Percentiles rank a stretch among this genome's conserved stretches.
Evolutionary conservation across 2,113 vertebrate species (phyloP).

Genomic region (Balaeniceps rex): DNA sequence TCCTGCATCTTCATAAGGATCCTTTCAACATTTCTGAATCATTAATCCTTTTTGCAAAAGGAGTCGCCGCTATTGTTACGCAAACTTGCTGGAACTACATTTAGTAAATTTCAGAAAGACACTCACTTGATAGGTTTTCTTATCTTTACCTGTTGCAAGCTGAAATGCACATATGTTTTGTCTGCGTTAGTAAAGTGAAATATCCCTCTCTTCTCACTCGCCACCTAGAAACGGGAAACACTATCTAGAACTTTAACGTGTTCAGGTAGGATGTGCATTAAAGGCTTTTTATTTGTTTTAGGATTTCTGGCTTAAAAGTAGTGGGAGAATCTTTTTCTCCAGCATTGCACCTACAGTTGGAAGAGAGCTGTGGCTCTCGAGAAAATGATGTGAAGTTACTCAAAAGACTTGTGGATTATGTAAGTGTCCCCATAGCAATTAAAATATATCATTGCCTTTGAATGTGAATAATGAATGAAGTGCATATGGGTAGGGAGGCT

Average conservation of each 20-base stretch:
- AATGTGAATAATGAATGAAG: neutral
- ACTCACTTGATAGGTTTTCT: neutral
- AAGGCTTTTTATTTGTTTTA: conserved; percentile 56
- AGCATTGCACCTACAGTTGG: conserved; percentile 88
- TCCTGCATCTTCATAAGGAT: neutral
- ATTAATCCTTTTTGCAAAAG: neutral
- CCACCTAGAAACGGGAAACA: neutral
- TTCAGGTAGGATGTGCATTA: neutral
- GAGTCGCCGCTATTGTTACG: neutral
- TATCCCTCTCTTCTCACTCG: neutral
- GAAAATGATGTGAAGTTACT: conserved; percentile 84
- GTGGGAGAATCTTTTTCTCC: conserved; percentile 84
- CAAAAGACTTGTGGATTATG: conserved; percentile 82
- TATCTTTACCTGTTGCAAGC: neutral
- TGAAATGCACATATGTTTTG: neutral
- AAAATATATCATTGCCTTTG: neutral
- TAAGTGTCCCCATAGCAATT: conserved; percentile 62
- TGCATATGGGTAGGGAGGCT: neutral
- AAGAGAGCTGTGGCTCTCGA: conserved; percentile 82
- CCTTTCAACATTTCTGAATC: neutral
- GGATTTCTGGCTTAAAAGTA: conserved; percentile 84
- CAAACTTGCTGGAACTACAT: neutral
- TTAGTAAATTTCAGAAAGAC: neutral
- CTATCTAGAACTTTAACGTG: neutral
- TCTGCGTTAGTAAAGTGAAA: neutral